phyloP scores from a whole-genome alignment of 2,797 vertebrate species.

The Leptoclinus maculatus region DNA sequence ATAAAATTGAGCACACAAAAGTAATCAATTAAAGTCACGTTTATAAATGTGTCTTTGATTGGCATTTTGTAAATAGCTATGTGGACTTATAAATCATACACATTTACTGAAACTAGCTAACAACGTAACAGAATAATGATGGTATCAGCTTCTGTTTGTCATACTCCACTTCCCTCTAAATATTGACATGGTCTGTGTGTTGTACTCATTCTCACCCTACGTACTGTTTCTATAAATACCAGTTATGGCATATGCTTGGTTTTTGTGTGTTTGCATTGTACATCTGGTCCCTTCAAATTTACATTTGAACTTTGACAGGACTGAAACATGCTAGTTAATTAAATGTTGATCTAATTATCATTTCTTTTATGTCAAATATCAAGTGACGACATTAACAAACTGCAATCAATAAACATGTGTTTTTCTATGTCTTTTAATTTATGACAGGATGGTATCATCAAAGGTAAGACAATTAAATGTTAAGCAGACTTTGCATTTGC shows the following conservation, averaged over 20 bases:
- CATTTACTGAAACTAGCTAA: not conserved
- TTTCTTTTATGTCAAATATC: not conserved
- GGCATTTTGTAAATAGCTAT: not conserved
- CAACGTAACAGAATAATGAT: not conserved
- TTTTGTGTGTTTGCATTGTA: not conserved
- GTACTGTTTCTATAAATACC: not conserved
- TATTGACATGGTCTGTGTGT: not conserved
- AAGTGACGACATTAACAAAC: not conserved
- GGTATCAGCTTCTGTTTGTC: not conserved
- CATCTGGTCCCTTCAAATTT: not conserved
- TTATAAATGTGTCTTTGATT: not conserved
- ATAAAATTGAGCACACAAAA: not conserved
- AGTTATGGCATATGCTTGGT: not conserved
- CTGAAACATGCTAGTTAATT: not conserved
- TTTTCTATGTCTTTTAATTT: not conserved
- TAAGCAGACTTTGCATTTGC: not conserved
- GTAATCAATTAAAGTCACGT: too few relatives aligned
- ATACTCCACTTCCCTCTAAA: not conserved
- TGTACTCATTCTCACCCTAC: not conserved
- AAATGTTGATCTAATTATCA: not conserved
- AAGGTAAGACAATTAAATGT: not conserved
- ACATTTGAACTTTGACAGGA: conserved; percentile 6
- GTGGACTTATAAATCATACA: not conserved
- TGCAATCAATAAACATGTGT: not conserved
- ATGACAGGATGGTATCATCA: not conserved